Percentiles rank a stretch among this genome's conserved stretches.
Evolutionary conservation across 2,113 vertebrate genomes (phyloP).

Genomic region (Progne subis): DNA sequence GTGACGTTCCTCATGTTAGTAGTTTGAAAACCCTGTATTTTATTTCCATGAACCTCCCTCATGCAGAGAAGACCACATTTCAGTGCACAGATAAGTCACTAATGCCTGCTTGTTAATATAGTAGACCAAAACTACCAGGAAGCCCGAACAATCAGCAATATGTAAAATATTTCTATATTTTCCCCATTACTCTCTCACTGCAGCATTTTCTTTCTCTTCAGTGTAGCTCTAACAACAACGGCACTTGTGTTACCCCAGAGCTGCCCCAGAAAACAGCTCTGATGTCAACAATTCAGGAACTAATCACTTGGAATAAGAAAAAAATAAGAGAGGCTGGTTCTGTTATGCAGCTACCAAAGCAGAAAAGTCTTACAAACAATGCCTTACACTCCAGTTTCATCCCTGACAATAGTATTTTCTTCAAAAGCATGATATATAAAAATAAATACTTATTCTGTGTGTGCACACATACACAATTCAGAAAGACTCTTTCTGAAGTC

Average conservation of each 20-base stretch:
- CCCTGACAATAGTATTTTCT: background rate
- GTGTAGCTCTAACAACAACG: background rate
- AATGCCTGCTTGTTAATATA: background rate
- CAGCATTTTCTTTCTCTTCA: background rate
- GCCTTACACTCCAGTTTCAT: background rate
- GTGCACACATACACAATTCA: background rate
- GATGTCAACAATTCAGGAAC: background rate
- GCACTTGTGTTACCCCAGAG: background rate
- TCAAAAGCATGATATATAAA: background rate
- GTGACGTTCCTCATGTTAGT: background rate
- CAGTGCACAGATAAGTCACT: background rate
- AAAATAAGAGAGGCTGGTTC: background rate
- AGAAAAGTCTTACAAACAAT: background rate
- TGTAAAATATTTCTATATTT: background rate
- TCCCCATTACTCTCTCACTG: background rate
- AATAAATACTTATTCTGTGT: background rate
- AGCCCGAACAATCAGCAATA: background rate
- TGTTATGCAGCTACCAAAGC: background rate
- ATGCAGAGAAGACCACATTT: background rate
- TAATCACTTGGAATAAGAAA: background rate
- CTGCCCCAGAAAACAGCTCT: background rate
- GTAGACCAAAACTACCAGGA: background rate
- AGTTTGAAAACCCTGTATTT: background rate
- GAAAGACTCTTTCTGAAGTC: background rate
- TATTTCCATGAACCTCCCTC: background rate